phyloP scores from a whole-genome alignment of 2,888 invertebrate genomes.

The Fragum sueziense region DNA sequence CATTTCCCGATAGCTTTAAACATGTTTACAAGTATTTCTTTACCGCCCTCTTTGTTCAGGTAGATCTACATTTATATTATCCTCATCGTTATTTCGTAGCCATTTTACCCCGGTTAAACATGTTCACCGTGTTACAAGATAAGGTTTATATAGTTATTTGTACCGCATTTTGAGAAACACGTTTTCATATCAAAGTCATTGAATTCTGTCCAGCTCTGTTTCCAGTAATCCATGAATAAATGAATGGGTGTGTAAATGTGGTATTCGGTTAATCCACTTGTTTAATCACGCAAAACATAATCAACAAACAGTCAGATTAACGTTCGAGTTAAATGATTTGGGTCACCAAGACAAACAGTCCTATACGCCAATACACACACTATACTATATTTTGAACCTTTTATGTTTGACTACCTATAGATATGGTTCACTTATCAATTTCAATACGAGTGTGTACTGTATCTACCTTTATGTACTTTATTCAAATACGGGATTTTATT shows the following conservation, averaged over 20 bases:
- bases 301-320: neutral
- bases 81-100: no score
- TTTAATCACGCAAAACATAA: neutral
- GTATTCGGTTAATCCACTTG: neutral
- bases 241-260: neutral
- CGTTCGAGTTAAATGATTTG: neutral
- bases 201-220: neutral
- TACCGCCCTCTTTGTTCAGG: no score
- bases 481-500: no score
- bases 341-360: conserved; percentile 22
- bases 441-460: neutral
- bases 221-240: neutral
- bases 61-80: no score
- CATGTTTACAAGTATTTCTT: conserved; percentile 18
- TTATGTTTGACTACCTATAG: conserved; percentile 2
- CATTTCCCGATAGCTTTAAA: conserved; percentile 54
- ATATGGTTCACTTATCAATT: neutral
- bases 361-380: conserved; percentile 13
- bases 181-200: neutral
- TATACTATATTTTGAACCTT: conserved; percentile 21
- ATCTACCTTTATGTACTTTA: neutral
- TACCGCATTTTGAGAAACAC: neutral
- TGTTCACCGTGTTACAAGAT: neutral
- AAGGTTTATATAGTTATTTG: neutral
- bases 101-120: no score